Evolutionary conservation across 1,140 invertebrate species (phyloP).

Genomic region (Lepidurus packardi): DNA sequence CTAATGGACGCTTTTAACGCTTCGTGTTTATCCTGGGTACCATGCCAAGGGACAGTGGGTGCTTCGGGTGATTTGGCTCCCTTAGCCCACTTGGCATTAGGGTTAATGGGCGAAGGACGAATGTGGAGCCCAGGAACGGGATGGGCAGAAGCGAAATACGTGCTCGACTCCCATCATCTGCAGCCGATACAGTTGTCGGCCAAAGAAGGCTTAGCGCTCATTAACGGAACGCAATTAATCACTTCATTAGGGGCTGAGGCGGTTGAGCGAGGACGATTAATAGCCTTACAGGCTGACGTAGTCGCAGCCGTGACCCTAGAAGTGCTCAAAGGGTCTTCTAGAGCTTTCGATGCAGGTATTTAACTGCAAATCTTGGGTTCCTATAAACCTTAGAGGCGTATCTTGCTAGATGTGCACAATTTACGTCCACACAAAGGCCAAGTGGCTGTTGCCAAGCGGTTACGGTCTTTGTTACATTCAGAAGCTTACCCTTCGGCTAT

Average conservation of each 20-base stretch:
- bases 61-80: slow-evolving; percentile 68
- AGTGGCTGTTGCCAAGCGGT: slow-evolving; percentile 54
- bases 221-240: slow-evolving; percentile 71
- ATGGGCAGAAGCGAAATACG: slow-evolving; percentile 61
- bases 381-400: slow-evolving; percentile 28
- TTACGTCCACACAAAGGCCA: slow-evolving; percentile 64
- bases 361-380: neutral
- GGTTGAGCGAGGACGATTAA: slow-evolving; percentile 55
- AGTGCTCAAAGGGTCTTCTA: slow-evolving; percentile 64
- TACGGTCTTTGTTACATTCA: slow-evolving; percentile 62
- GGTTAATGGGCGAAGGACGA: slow-evolving; percentile 63
- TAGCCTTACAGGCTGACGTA: slow-evolving; percentile 62
- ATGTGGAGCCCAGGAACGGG: slow-evolving; percentile 70
- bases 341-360: slow-evolving; percentile 62
- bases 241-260: slow-evolving; percentile 64
- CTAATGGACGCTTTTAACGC: slow-evolving; percentile 66
- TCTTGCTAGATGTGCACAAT: slow-evolving; percentile 55
- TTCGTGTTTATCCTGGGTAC: slow-evolving; percentile 65
- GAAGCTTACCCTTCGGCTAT: slow-evolving; percentile 63
- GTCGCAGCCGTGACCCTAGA: slow-evolving; percentile 65
- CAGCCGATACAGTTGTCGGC: slow-evolving; percentile 56
- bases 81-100: slow-evolving; percentile 60
- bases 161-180: slow-evolving; percentile 55
- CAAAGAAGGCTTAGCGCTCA: slow-evolving; percentile 66
- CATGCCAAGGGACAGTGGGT: slow-evolving; percentile 67